These are phyloP conservation scores for Halcyon chelicuti DNA, from an alignment of 2,797 vertebrate species.

Conservation along the genomic window DNA sequence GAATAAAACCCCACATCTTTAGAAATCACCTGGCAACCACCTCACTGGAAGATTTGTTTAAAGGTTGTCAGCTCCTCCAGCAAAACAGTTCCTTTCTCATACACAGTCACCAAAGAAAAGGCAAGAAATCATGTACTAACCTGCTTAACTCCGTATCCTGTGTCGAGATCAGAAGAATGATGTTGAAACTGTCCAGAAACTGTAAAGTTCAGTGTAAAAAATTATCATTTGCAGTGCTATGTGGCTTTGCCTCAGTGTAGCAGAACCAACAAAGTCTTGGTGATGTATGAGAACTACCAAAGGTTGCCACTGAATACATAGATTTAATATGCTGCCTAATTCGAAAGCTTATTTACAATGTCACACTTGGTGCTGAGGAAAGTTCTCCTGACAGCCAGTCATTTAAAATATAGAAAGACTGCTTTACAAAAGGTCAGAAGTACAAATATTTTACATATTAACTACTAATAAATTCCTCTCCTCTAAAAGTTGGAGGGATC, in stretches of 20 bases:
- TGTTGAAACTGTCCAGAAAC: slow-evolving; percentile 41
- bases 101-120: neutral
- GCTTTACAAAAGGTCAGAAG: slow-evolving; percentile 72
- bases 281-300: slow-evolving; percentile 61
- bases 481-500: slow-evolving; percentile 62
- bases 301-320: slow-evolving; percentile 54
- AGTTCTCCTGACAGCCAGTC: slow-evolving; percentile 55
- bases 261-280: slow-evolving; percentile 47
- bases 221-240: slow-evolving; percentile 24
- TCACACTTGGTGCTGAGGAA: slow-evolving; percentile 45
- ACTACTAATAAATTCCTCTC: slow-evolving; percentile 63
- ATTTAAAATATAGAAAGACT: slow-evolving; percentile 52
- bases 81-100: neutral
- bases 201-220: slow-evolving; percentile 43
- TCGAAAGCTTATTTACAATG: slow-evolving; percentile 62
- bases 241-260: slow-evolving; percentile 45
- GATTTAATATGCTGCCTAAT: slow-evolving; percentile 65
- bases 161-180: neutral
- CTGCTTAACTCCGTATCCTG: neutral
- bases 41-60: neutral
- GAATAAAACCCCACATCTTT: neutral
- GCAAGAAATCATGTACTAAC: neutral
- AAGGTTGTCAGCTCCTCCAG: neutral
- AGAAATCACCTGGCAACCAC: neutral
- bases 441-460: slow-evolving; percentile 66